phyloP scores from a whole-genome alignment of 2,888 invertebrate genomes.

The Pollenia angustigena region DNA sequence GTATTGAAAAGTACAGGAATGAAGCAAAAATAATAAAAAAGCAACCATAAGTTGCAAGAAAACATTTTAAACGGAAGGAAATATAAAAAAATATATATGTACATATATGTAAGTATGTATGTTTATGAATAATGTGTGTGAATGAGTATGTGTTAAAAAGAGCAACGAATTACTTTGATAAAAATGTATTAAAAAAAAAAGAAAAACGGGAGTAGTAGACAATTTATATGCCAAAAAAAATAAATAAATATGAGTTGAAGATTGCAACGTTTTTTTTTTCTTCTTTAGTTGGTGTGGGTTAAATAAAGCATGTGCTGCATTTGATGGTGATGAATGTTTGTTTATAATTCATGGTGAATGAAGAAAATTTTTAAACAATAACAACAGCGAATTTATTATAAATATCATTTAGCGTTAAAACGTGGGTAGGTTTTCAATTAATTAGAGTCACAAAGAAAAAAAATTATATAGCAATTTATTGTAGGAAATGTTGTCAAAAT shows the following conservation, averaged over 20 bases:
- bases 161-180: conserved; percentile 53
- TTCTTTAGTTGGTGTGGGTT: conserved; percentile 23
- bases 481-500: too few relatives aligned
- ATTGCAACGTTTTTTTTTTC: conserved; percentile 11
- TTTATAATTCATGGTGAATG: conserved; percentile 75
- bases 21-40: conserved; percentile 20
- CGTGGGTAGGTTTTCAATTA: conserved; percentile 1
- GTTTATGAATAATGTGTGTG: neutral
- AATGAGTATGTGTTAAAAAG: conserved; percentile 31
- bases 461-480: neutral
- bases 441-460: neutral
- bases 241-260: conserved; percentile 29
- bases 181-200: conserved; percentile 19
- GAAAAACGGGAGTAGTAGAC: conserved; percentile 45
- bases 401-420: conserved; percentile 21
- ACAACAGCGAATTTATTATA: conserved; percentile 57
- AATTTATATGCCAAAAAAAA: conserved; percentile 48
- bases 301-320: conserved; percentile 76
- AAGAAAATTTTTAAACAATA: conserved; percentile 61
- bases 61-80: conserved; percentile 67
- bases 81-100: conserved; percentile 57
- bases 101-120: too few relatives aligned
- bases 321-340: conserved; percentile 77
- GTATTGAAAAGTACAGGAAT: neutral
- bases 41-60: conserved; percentile 53